These are phyloP conservation scores for Rhorus exstirpatorius DNA, from an alignment of 2,888 invertebrate species.

Conservation along the genomic window DNA sequence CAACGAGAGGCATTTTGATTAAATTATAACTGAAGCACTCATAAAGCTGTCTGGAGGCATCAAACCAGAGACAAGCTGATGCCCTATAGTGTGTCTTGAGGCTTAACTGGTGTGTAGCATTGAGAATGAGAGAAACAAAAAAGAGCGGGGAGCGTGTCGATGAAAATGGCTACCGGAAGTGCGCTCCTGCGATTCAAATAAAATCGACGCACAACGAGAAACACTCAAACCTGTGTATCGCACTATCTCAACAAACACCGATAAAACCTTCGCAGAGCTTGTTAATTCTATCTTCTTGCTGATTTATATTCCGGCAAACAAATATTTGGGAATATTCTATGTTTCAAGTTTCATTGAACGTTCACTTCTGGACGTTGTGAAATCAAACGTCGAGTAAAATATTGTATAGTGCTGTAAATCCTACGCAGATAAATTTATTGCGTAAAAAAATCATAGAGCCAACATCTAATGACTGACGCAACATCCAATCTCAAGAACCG, in stretches of 20 bases:
- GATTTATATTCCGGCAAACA: background rate
- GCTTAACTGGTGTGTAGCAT: background rate
- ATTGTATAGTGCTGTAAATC: no score
- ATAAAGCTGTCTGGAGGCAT: constrained; percentile 75
- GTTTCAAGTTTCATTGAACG: no score
- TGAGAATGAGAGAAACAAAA: constrained; percentile 26
- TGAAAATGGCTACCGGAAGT: constrained; percentile 65
- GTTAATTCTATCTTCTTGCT: background rate
- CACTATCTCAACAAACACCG: background rate
- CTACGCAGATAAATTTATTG: no score
- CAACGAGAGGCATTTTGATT: constrained; percentile 79
- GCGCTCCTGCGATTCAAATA: constrained; percentile 48
- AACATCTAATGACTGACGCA: no score
- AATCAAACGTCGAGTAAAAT: no score
- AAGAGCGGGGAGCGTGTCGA: constrained; percentile 45
- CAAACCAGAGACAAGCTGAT: constrained; percentile 53
- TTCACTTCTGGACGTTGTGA: no score
- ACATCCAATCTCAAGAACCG: constrained; percentile 20
- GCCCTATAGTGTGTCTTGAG: constrained; percentile 11
- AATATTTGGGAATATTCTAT: background rate
- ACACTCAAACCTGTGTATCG: constrained; percentile 1
- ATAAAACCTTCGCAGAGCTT: background rate
- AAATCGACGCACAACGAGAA: constrained; percentile 15
- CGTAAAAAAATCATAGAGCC: background rate
- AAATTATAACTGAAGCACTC: constrained; percentile 78